Evolutionary conservation across 2,797 vertebrate genomes (phyloP), one percentile per base, ranked within the genome.

Genomic region (Leptodactylus fallax): DNA sequence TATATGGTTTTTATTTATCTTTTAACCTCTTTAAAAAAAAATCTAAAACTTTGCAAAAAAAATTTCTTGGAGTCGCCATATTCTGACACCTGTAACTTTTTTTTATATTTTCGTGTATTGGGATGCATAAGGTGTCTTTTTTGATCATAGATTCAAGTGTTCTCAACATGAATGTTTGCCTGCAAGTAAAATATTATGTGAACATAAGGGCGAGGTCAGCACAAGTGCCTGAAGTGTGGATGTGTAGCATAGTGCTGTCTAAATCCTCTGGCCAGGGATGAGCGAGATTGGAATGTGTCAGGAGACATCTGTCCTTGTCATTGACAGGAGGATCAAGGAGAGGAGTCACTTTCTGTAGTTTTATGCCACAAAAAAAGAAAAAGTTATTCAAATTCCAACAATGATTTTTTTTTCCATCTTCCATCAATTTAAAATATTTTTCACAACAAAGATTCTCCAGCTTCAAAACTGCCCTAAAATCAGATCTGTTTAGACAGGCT

Each of bases 291-390:
- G 69, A 87, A 76, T 87, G 79, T 87, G 79, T 87, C 79, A 63
- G 36, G 69, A 81, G 79, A 82, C 86, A 87, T 81, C 69, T 82
- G 79, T 82, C 69, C 65, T 81, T 87, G 85, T 76, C 79, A 87
- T 10, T 63, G 79, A 49, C 56, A 82, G 56, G 25, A 60, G 23
- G 21, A 87, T 63, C 56, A 87, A 71, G 19, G 23, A 58, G 78
- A n/a, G 55, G 25, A 79, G 23, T 23, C 45, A 61, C 27, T 10
- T 45, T 60, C 12, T 80, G 56, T n/a, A 60, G 56, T 21, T 51
- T 12, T n/a, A 16, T 49, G 61, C 25, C 56, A 60, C 56, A 63
- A 63, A 25, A 61, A 81, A 60, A 14, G 10, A 25, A 56, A 3
- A 6, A 16, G 3, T 61, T 1, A 45, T 80, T 60, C 21, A 47